Evolutionary conservation across 2,113 vertebrate species (phyloP).

Genomic region (Charina bottae): DNA sequence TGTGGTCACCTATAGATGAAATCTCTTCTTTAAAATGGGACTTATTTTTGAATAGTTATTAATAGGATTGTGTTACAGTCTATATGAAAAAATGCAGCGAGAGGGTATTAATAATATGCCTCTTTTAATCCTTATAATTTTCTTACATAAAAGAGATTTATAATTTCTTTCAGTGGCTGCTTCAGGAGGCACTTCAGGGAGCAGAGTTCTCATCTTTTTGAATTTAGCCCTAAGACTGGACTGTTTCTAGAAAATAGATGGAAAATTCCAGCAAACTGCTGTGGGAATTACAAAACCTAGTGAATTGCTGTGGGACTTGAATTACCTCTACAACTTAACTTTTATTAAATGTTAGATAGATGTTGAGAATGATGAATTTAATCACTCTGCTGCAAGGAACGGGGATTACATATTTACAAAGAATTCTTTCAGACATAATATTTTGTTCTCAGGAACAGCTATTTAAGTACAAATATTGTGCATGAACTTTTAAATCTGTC

Average conservation of each 20-base stretch:
- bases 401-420: slow-evolving; percentile 15
- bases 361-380: slow-evolving; percentile 22
- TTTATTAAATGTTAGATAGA: slow-evolving; percentile 15
- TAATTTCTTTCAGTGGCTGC: slow-evolving; percentile 9
- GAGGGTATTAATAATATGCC: neutral
- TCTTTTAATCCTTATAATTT: slow-evolving; percentile 36
- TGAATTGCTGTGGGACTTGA: slow-evolving; percentile 21
- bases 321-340: slow-evolving; percentile 42
- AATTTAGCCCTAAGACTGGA: slow-evolving; percentile 28
- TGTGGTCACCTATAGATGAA: neutral
- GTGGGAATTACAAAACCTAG: slow-evolving; percentile 31
- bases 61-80: neutral
- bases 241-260: slow-evolving; percentile 15
- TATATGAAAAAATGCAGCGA: neutral
- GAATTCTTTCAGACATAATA: slow-evolving; percentile 11
- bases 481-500: neutral
- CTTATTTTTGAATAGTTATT: neutral
- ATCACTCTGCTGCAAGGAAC: slow-evolving; percentile 33
- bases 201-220: slow-evolving; percentile 24
- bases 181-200: slow-evolving; percentile 19
- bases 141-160: slow-evolving; percentile 17
- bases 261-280: neutral
- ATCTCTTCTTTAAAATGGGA: neutral
- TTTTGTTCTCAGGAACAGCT: neutral
- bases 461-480: neutral